These are phyloP conservation scores for Microcebus tavaratra DNA, from an alignment of 2,113 vertebrate genomes.

Conservation along the genomic window DNA sequence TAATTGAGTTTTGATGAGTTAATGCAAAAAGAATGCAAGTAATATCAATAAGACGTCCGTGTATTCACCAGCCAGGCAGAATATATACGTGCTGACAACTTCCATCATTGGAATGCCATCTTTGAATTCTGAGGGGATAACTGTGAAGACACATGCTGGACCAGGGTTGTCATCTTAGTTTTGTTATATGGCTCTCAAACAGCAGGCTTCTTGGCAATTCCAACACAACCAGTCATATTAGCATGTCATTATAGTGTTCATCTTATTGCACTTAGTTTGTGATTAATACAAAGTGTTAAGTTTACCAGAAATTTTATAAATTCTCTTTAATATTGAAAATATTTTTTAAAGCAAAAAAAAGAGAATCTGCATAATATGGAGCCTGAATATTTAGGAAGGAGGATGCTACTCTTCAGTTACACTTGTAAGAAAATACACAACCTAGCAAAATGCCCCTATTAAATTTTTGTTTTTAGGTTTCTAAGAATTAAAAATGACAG, in stretches of 20 bases:
- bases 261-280: conserved; percentile 68
- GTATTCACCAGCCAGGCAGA: conserved; percentile 83
- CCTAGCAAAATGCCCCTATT: neutral
- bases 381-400: neutral
- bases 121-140: conserved; percentile 81
- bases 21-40: conserved; percentile 84
- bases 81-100: conserved; percentile 79
- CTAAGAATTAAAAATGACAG: neutral
- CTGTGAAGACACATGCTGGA: conserved; percentile 74
- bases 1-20: conserved; percentile 85
- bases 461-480: neutral
- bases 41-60: conserved; percentile 80
- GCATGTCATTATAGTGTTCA: conserved; percentile 68
- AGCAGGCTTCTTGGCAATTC: conserved; percentile 75
- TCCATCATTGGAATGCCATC: conserved; percentile 82
- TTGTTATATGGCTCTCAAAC: conserved; percentile 80
- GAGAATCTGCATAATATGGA: neutral
- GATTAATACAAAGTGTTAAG: conserved; percentile 70
- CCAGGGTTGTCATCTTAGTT: conserved; percentile 80
- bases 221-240: conserved; percentile 74
- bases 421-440: conserved; percentile 4
- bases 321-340: conserved; percentile 53
- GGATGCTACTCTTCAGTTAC: neutral
- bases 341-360: neutral
- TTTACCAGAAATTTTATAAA: conserved; percentile 52